phyloP scores from a whole-genome alignment of 2,888 invertebrate genomes.

The Trachelus troglodyta region DNA sequence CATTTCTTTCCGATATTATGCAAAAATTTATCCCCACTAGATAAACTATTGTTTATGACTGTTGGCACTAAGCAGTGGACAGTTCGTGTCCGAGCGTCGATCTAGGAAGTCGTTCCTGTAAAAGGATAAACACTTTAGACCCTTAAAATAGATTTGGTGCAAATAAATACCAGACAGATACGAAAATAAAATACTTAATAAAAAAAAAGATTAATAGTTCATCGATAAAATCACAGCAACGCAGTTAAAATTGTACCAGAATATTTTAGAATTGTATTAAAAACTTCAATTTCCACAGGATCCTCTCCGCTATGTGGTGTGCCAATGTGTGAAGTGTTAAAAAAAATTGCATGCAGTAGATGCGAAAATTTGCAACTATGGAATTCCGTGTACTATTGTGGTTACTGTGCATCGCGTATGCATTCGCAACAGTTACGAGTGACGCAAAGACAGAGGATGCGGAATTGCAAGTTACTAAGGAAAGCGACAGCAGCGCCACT shows the following conservation, averaged over 20 bases:
- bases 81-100: slow-evolving; percentile 39
- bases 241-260: neutral
- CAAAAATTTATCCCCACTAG: slow-evolving; percentile 53
- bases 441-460: neutral
- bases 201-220: neutral
- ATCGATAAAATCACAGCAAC: neutral
- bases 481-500: neutral
- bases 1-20: slow-evolving; percentile 61
- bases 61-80: slow-evolving; percentile 32
- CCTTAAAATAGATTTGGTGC: slow-evolving; percentile 5
- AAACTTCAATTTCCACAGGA: neutral
- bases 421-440: slow-evolving; percentile 4
- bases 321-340: slow-evolving; percentile 10
- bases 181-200: neutral
- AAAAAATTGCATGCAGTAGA: neutral
- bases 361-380: neutral
- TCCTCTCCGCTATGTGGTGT: neutral
- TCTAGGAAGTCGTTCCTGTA: slow-evolving; percentile 5
- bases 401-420: slow-evolving; percentile 9
- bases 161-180: neutral
- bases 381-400: slow-evolving; percentile 4
- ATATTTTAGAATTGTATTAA: slow-evolving; percentile 11
- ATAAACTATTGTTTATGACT: slow-evolving; percentile 49
- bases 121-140: neutral
- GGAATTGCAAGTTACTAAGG: neutral